Evolutionary conservation across 1,140 invertebrate species (phyloP), one percentile per base, ranked within the genome.

Genomic region (Papilio glaucus): DNA sequence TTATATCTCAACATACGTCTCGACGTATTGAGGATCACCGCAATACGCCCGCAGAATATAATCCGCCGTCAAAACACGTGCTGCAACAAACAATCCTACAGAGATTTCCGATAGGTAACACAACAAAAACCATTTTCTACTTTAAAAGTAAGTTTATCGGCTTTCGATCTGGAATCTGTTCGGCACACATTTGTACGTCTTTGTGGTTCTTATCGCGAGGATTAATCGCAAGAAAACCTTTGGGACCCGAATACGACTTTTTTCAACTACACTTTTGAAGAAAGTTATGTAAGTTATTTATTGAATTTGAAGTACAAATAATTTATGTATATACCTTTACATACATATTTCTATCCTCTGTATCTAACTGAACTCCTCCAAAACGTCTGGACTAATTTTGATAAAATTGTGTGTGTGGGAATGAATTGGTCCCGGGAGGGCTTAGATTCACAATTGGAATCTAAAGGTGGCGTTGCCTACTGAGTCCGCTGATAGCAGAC

Each of bases 21-120:
- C 26, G 62, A 68, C 41, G 61, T 71, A 37, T 72, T 76, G 65
- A 75, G 13, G 37, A 75, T 69, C 45, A 61, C 70, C 71, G 70
- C 74, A 72, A 63, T 67, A 65, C 71, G 74, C 60, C 71, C 68
- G 78, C 82, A 81, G 78, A 79, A 78, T 78, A 82, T 81, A 82
- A 88, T 87, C 82, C 53, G 80, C 71, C 87, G 85, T 89, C 89
- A 80, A 84, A 89, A 88, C 89, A 91, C 88, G 89, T 89, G 89
- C 87, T 72, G 39, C 79, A 72, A 78, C 78, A 77, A 29, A 69
- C 65, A 69, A 69, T 33, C 24, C 41, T 33, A 6, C 76, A 81
- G 73, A 89, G 85, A 90, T 90, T 57, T 41, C 69, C 75, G 87
- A 89, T 89, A 88, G 87, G 72, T 79, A 71, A 77, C 76, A 69